Evolutionary conservation across 2,888 invertebrate genomes (phyloP).

Genomic region (Apodemia zela): DNA sequence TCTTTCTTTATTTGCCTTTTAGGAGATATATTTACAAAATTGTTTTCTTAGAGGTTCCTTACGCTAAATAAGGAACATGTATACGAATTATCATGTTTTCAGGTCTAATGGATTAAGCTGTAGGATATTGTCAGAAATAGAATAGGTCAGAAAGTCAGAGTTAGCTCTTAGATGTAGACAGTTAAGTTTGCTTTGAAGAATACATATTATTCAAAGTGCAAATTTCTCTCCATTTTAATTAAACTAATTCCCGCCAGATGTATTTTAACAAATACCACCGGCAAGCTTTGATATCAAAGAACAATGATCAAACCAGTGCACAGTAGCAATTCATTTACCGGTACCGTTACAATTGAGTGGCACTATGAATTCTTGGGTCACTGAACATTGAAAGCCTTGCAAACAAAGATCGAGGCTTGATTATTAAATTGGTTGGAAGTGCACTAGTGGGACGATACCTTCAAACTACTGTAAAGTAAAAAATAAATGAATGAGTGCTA

Average conservation of each 20-base stretch:
- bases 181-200: neutral
- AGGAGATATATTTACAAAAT: too few species aligned
- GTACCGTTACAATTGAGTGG: neutral
- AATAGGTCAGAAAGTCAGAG: neutral
- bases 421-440: neutral
- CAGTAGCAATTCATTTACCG: neutral
- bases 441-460: neutral
- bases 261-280: neutral
- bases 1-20: too few species aligned
- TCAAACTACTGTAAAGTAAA: neutral
- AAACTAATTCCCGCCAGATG: neutral
- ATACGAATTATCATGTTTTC: too few species aligned
- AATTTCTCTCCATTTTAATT: neutral
- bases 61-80: too few species aligned
- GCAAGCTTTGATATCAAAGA: neutral
- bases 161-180: neutral
- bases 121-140: neutral
- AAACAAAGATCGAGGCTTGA: neutral
- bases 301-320: neutral
- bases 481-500: neutral
- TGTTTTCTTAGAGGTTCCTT: too few species aligned
- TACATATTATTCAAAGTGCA: neutral
- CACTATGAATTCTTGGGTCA: neutral
- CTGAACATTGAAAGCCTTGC: neutral
- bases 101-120: neutral